Base-by-base conservation (phyloP, 2,888 invertebrate species). In the Netelia fuscicornis region DNA sequence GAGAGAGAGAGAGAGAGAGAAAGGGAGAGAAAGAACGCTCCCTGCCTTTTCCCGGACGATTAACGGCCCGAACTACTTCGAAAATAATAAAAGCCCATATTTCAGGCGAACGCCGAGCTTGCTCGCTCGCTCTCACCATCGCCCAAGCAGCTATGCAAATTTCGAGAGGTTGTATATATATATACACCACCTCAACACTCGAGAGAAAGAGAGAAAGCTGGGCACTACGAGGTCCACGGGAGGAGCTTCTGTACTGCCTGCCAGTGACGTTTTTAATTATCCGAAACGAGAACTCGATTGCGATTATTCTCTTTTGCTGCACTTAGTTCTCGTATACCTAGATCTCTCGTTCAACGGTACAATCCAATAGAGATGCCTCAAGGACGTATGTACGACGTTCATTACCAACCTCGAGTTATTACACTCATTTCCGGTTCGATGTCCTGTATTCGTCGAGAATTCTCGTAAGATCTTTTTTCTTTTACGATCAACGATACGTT, bases 231-330 rank as follows among this genome's bases (percentile, higher is more conserved):
- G 42, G 30, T 42, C 54, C 74, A 79, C 86, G 83, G 74, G 78
- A 81, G 84, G 81, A 79, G 58, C 81, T 71, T 79, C 78, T 42
- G 25, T 30, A 9, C 52, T 86, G 86, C 88, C 91, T 91, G 91
- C 89, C 81, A 87, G 88, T 91, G 91, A 91, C 91, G 89, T 91
- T 91, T 91, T 91, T 91, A 91, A 91, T 91, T 91, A 91, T 91
- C 90, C 89, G 89, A 78, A 79, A 90, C 89, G 89, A 90, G 89
- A 90, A 89, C 88, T 87, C 84, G 88, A 88, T 87, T 87, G 85
- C 76, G 74, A 70, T 54, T 78, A 78, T 84, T 77, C 71, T 67
- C 67, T 72, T 72, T 68, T 68, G 67, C 37, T 0, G 37, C 37
- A 37, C 37, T 37, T 37, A 6, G 37, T 37, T 37, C 37, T 37